Evolutionary conservation across 2,888 invertebrate genomes (phyloP), one percentile per base, ranked within the genome.

Genomic region (Dendrolimus houi): DNA sequence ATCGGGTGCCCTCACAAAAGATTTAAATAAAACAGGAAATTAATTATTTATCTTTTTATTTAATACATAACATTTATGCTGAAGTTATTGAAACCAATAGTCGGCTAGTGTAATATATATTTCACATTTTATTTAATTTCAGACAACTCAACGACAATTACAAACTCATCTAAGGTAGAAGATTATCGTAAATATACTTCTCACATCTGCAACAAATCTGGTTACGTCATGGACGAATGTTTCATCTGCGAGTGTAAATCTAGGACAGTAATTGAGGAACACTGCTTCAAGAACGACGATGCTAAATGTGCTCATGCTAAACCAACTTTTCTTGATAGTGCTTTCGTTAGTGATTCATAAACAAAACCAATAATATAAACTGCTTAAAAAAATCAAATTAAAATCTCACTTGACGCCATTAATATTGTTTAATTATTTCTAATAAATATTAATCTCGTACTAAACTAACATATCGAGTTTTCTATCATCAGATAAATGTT

Each of bases 241-340:
- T 86, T 68, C 59, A 67, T 83, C 8, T 88, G 87, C 56, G 75
- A 83, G n/a, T 87, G 87, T 57, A 72, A 74, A 12, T 62, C 73
- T 1, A 59, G 62, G 0, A 60, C 72, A 8, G 42, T 81, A 0
- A 70, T 86, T 1, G 71, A 75, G 57, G 87, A 87, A 55, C 83
- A 86, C 54, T 87, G 87, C 61, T 88, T 76, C 57, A 77, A 72
- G 59, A 86, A 74, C 47, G 69, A 79, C 0, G 64, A 64, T 0
- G 55, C 60, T 0, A 63, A 64, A 1, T 88, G 87, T 56, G 58
- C 41, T 0, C 55, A 76, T 14, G 65, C 64, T 0, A 62, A 56
- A 9, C 84, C 86, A 0, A 63, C 70, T 8, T 84, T 83, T 57
- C 65, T 83, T n/a, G 59, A 62, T 54, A 52, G 14, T 6, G 53